Percentiles rank a stretch among this genome's conserved stretches.
phyloP scores from a whole-genome alignment of 2,797 vertebrate genomes.

The Oreortyx pictus region DNA sequence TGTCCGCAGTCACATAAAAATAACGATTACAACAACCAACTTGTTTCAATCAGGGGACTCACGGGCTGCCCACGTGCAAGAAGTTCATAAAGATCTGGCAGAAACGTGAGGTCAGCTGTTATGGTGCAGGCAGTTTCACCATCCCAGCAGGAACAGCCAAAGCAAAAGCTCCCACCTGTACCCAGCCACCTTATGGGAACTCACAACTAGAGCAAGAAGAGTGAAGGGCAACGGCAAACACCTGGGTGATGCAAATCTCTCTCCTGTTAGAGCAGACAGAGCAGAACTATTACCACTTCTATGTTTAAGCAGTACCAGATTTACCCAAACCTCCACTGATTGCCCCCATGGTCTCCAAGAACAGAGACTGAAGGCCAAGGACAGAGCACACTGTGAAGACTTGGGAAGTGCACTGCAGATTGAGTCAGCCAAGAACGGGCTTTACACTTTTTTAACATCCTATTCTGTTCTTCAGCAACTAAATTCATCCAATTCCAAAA shows the following conservation, averaged over 20 bases:
- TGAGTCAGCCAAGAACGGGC: rapidly evolving
- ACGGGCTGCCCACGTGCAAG: background rate
- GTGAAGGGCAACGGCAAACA: rapidly evolving
- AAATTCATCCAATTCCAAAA: background rate
- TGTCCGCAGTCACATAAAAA: constrained; percentile 8
- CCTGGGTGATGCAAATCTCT: rapidly evolving
- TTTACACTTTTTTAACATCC: background rate
- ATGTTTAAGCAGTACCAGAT: background rate
- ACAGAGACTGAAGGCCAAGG: background rate
- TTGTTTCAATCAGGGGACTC: background rate
- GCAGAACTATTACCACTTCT: background rate
- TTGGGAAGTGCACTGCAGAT: rapidly evolving
- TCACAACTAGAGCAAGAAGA: background rate
- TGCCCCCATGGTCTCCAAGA: background rate
- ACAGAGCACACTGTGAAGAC: background rate
- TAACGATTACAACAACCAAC: background rate
- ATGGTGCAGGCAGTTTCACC: background rate
- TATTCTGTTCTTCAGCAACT: background rate
- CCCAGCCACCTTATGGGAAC: too few relatives aligned
- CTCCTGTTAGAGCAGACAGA: background rate
- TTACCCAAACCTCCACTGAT: background rate
- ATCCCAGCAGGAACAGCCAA: rapidly evolving
- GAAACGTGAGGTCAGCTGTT: background rate
- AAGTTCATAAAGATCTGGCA: background rate
- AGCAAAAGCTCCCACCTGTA: background rate